Evolutionary conservation across 2,113 vertebrate species (phyloP).

Genomic region (Fregata magnificens): DNA sequence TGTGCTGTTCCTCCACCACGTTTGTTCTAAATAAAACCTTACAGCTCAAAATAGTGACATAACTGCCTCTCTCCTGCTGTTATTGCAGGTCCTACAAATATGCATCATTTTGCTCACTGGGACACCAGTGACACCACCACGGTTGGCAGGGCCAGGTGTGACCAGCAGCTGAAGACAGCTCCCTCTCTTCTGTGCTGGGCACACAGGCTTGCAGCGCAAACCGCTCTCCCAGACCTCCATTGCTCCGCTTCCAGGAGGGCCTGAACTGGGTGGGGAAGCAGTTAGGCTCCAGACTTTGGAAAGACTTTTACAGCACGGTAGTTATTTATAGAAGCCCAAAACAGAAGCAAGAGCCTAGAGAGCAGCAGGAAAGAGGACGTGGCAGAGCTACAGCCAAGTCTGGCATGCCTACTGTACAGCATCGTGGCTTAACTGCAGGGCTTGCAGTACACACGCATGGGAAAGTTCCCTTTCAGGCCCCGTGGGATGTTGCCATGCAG

Average conservation of each 20-base stretch:
- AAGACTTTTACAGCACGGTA: neutral
- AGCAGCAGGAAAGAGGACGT: neutral
- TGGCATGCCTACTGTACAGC: fast-evolving
- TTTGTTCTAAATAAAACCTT: neutral
- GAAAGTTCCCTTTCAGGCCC: neutral
- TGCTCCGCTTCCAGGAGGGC: neutral
- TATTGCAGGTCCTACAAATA: neutral
- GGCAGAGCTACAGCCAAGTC: neutral
- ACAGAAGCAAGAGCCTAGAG: neutral
- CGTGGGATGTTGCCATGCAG: neutral
- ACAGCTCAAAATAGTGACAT: neutral
- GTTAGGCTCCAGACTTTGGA: neutral
- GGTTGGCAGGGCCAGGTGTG: neutral
- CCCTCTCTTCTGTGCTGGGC: neutral
- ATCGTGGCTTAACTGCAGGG: neutral
- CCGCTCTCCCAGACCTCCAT: fast-evolving
- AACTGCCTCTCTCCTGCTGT: neutral
- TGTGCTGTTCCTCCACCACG: fast-evolving
- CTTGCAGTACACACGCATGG: neutral
- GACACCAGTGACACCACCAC: neutral
- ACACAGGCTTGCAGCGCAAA: fast-evolving
- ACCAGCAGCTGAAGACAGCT: fast-evolving
- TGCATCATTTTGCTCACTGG: fast-evolving
- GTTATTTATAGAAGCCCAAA: slow-evolving; percentile 29
- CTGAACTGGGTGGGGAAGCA: neutral